Conservation (phyloP, 2,113 vertebrate genomes). For the Misgurnus mizolepis region DNA sequence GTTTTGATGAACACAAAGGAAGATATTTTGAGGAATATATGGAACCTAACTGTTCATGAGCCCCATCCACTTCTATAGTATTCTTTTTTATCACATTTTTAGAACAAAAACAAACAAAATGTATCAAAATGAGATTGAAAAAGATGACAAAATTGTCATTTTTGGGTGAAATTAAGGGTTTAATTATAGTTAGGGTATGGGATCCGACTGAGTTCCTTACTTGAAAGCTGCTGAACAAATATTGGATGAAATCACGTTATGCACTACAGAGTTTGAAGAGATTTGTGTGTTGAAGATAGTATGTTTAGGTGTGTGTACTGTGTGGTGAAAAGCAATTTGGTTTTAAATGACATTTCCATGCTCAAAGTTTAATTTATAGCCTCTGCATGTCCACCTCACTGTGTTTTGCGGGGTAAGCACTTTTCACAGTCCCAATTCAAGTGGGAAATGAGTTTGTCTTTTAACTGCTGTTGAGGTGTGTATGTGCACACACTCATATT, state of each 20-base stretch:
- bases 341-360: conserved; percentile 59
- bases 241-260: conserved; percentile 41
- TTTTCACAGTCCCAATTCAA: conserved; percentile 45
- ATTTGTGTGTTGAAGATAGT: conserved; percentile 25
- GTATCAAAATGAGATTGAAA: too few relatives aligned
- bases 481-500: not conserved
- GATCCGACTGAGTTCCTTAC: not conserved
- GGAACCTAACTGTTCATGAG: too few relatives aligned
- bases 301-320: conserved; percentile 26
- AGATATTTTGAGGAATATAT: too few relatives aligned
- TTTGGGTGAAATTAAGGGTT: too few relatives aligned
- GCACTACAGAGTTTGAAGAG: conserved; percentile 37
- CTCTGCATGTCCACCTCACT: conserved; percentile 36
- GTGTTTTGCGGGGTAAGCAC: conserved; percentile 50
- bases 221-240: conserved; percentile 30
- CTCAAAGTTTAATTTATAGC: conserved; percentile 57
- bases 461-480: conserved; percentile 39
- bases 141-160: too few relatives aligned
- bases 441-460: conserved; percentile 54
- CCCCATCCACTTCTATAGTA: too few relatives aligned
- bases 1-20: too few relatives aligned
- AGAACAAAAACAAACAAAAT: too few relatives aligned
- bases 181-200: too few relatives aligned
- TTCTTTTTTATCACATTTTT: too few relatives aligned
- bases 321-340: conserved; percentile 52